These are phyloP conservation scores for Protonemura montana DNA, from an alignment of 2,888 invertebrate genomes.

Conservation along the genomic window DNA sequence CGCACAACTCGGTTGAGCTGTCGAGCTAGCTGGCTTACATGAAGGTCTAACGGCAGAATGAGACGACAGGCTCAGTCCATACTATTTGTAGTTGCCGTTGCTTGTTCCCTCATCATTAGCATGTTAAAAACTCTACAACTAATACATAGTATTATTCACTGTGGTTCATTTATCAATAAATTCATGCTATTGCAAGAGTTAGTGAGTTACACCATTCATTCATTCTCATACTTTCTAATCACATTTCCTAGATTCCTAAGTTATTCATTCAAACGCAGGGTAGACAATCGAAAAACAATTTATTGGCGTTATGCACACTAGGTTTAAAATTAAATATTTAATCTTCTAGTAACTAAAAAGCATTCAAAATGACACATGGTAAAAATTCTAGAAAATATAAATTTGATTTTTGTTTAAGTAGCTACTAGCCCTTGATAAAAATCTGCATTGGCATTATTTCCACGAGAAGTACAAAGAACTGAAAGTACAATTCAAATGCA, in stretches of 20 bases:
- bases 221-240: conserved; percentile 23
- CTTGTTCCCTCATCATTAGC: conserved; percentile 16
- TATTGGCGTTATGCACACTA: not conserved
- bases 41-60: not conserved
- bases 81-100: not conserved
- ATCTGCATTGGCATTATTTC: conserved; percentile 13
- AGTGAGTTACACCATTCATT: conserved; percentile 30
- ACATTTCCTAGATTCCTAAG: conserved; percentile 19
- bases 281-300: not conserved
- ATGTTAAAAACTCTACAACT: conserved; percentile 26
- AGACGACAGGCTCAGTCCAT: not conserved
- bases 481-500: not conserved
- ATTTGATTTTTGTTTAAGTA: not conserved
- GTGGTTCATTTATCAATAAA: conserved; percentile 47
- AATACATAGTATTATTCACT: conserved; percentile 34
- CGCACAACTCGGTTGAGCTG: not conserved
- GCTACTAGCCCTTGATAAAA: not conserved
- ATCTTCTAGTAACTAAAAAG: conserved; percentile 8
- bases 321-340: not conserved
- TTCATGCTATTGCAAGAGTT: conserved; percentile 39
- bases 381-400: conserved; percentile 28
- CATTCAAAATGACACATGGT: conserved; percentile 20
- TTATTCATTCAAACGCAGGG: not conserved
- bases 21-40: not conserved
- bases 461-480: not conserved